Evolutionary conservation across 1,140 invertebrate genomes (phyloP).

Genomic region (Orussus abietinus): DNA sequence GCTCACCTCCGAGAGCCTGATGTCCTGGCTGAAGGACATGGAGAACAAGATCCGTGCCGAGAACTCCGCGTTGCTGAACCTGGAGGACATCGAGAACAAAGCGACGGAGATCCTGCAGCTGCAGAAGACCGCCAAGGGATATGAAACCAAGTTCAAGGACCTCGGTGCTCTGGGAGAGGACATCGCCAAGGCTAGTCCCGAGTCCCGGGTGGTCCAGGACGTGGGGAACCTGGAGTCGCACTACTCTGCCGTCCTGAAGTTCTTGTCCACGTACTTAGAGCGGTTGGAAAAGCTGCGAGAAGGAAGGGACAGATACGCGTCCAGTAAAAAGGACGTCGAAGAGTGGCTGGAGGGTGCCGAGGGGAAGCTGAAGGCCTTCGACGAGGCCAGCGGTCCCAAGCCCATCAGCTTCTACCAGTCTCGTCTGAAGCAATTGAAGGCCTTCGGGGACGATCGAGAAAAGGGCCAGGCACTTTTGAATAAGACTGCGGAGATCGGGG

Average conservation of each 20-base stretch:
- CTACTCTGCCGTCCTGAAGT: constrained; percentile 72
- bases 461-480: constrained; percentile 75
- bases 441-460: constrained; percentile 70
- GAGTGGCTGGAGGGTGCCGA: constrained; percentile 77
- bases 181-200: constrained; percentile 72
- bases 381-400: constrained; percentile 61
- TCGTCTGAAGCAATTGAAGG: constrained; percentile 71
- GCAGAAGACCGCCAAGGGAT: constrained; percentile 60
- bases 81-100: constrained; percentile 69
- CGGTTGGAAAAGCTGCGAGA: constrained; percentile 68
- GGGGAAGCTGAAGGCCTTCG: constrained; percentile 65
- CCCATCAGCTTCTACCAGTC: constrained; percentile 65
- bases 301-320: constrained; percentile 64
- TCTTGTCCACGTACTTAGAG: constrained; percentile 60
- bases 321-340: constrained; percentile 67
- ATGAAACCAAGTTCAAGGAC: constrained; percentile 64
- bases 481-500: constrained; percentile 78
- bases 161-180: constrained; percentile 66
- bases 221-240: constrained; percentile 68
- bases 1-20: constrained; percentile 68
- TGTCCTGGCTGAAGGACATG: constrained; percentile 81
- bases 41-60: constrained; percentile 76
- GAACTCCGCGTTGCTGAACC: constrained; percentile 65
- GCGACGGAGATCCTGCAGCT: constrained; percentile 65
- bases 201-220: no score